Conservation (phyloP, 2,113 vertebrate genomes). For the Tyto alba region DNA sequence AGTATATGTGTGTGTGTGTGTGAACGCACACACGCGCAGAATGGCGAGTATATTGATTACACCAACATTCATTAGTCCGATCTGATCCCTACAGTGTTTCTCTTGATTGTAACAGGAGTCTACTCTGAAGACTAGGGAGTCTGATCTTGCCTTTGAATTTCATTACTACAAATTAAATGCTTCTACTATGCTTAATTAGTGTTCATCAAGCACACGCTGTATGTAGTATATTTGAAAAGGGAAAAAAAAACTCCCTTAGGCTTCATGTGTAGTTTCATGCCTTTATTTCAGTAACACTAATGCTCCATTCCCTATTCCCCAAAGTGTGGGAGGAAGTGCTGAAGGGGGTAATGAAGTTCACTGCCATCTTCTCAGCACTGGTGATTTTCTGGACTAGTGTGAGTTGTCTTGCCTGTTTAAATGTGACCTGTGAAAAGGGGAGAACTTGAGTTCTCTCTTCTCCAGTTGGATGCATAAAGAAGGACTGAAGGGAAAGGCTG, state of each 20-base stretch:
- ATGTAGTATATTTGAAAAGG: not conserved
- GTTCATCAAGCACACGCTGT: not conserved
- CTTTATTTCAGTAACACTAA: not conserved
- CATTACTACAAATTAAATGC: not conserved
- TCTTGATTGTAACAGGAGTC: not conserved
- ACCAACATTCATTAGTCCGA: not conserved
- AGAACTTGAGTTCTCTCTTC: not conserved
- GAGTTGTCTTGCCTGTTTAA: not conserved
- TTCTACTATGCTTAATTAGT: not conserved
- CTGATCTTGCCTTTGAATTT: not conserved
- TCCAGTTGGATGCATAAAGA: not conserved
- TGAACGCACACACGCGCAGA: not conserved
- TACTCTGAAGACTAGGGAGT: not conserved
- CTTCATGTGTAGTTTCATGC: not conserved
- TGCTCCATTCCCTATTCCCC: not conserved
- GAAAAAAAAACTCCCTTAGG: not conserved
- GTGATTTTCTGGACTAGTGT: not conserved
- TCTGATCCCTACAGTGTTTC: not conserved
- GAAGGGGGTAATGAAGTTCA: not conserved
- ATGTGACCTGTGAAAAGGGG: not conserved
- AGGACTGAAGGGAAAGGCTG: not conserved
- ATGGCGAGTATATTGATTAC: not conserved
- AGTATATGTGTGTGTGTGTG: rapidly evolving
- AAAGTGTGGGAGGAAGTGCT: not conserved
- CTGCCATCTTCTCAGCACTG: not conserved